A percentile compares a stretch with the other conserved stretches of the same genome.
These are phyloP conservation scores for Hippocampus kuda DNA, from an alignment of 2,797 vertebrate genomes.

Conservation along the genomic window DNA sequence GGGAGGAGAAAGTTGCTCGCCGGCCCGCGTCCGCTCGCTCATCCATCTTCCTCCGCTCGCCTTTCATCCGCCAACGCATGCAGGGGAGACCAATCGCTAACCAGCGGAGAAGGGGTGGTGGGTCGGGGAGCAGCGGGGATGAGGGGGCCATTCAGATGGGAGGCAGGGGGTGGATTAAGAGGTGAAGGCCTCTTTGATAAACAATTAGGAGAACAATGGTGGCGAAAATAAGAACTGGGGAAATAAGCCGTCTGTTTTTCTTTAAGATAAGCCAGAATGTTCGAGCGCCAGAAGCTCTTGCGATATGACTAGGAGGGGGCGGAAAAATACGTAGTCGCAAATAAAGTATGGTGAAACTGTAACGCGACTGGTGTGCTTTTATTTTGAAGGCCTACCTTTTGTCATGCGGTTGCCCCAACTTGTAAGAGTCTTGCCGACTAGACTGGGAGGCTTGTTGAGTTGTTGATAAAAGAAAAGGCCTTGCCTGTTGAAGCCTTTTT, in stretches of 20 bases:
- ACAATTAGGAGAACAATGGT: background rate
- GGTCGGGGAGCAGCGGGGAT: background rate
- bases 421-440: too few species aligned
- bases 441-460: too few species aligned
- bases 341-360: too few species aligned
- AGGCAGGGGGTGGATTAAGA: background rate
- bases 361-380: too few species aligned
- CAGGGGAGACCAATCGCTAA: background rate
- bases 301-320: background rate
- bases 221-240: background rate
- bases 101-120: background rate
- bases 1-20: constrained; percentile 1
- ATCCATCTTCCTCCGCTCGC: constrained; percentile 9
- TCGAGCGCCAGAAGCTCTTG: background rate
- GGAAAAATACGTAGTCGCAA: too few species aligned
- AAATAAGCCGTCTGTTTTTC: background rate
- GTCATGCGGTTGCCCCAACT: too few species aligned
- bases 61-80: background rate
- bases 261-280: background rate
- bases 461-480: too few species aligned
- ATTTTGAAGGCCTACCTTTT: too few species aligned
- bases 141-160: background rate
- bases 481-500: too few species aligned
- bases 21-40: constrained; percentile 6
- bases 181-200: background rate